Evolutionary conservation across 1,140 invertebrate species (phyloP), one percentile per base, ranked within the genome.

Genomic region (Sycobia sp.): DNA sequence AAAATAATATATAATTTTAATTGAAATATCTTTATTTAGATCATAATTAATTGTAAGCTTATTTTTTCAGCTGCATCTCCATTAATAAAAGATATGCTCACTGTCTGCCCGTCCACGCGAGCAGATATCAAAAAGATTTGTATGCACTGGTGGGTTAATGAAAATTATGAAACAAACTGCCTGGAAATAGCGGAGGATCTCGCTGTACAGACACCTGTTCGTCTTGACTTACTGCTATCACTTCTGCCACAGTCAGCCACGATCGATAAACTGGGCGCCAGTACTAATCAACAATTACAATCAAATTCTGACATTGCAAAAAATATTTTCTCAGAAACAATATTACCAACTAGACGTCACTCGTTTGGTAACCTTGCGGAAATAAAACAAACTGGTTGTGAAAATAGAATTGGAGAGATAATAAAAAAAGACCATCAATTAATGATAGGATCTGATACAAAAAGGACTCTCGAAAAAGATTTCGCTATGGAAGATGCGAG

Each of bases 121-220:
- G 94, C 96, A 7, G 93, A 92, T 67, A 95, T 99, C 66, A 90
- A 92, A 67, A 94, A 94, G 76, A 96, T 99, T 39, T 97, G 96
- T 74, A 87, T 88, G 22, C 94, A 99, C 83, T 93, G 93, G 92
- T 93, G 91, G 91, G 88, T 98, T 41, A 98, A 99, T 81, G 86
- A 92, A 67, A 92, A 90, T 10, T 94, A 93, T 71, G 87, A 90
- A 51, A 86, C 89, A 44, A 91, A 88, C 39, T 96, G 95, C 77
- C 82, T 96, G 46, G 91, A 92, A 57, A 86, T 93, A 58, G 92
- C 94, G 0, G 92, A 96, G 78, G 90, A 94, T 67, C 77, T 96
- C 65, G 93, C 94, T 4, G 93, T 92, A 68, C 89, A 94, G 76
- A 95, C 93, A 1, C 94, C 94, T 1, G 93, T 96, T 11, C 83